Conservation (phyloP, 2,888 invertebrate species). For the Clanis bilineata region DNA sequence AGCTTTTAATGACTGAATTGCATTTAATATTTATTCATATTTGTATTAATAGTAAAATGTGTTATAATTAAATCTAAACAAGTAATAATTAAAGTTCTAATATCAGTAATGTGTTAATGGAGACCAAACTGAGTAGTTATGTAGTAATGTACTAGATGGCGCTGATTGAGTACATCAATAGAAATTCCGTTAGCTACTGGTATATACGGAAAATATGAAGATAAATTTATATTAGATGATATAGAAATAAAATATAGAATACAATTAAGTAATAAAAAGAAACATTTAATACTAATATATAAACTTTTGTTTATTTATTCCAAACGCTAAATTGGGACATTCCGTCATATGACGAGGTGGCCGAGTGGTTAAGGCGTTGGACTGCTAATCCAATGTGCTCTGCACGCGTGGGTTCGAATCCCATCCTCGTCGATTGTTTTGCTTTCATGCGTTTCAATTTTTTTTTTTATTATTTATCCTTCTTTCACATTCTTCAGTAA, state of each 20-base stretch:
- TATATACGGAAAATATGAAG: background rate
- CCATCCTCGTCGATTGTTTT: slow-evolving; percentile 86
- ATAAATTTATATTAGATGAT: background rate
- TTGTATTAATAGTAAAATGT: no score
- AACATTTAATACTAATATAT: background rate
- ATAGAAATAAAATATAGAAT: background rate
- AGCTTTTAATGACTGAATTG: no score
- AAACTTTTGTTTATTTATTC: background rate
- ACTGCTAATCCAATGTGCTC: slow-evolving; percentile 94
- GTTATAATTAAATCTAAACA: no score
- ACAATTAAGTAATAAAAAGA: background rate
- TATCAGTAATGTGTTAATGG: background rate
- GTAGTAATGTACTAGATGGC: background rate
- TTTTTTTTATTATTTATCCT: background rate
- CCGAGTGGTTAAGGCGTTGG: slow-evolving; percentile 94
- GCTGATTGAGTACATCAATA: background rate
- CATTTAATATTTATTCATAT: no score
- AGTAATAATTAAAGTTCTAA: background rate
- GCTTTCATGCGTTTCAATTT: no score
- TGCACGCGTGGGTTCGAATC: slow-evolving; percentile 93
- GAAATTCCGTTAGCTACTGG: background rate
- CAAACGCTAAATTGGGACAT: slow-evolving; percentile 32
- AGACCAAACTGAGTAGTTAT: background rate
- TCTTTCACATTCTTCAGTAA: background rate
- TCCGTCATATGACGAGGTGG: slow-evolving; percentile 85